Evolutionary conservation across 1,140 invertebrate species (phyloP), one percentile per base, ranked within the genome.

Genomic region (Anoplophora glabripennis): DNA sequence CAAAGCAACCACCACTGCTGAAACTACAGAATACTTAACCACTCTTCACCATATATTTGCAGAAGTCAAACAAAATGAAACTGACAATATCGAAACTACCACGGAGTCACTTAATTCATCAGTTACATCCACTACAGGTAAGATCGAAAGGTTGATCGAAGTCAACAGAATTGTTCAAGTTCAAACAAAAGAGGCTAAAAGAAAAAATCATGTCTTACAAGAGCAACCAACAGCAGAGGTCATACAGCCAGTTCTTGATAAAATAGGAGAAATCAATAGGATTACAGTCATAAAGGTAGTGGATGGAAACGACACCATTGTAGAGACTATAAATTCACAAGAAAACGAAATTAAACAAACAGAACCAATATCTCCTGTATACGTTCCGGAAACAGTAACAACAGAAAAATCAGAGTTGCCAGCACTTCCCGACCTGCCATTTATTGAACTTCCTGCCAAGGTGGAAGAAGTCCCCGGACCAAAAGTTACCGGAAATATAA

Each of bases 161-260:
- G 78, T 86, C 5, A 86, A 83, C 70, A 79, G 85, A 72, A 79
- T 85, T 56, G 82, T 85, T 1, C 83, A 86, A 75, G 80, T 86
- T 11, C 80, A 82, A 37, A 82, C 82, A 0, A 83, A 85, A 72
- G 76, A 81, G 68, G 65, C 38, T 8, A 69, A 70, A 44, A 58
- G 78, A 47, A 83, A 83, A 58, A 80, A 81, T 62, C 79, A 82
- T 66, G 78, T 79, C 34, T 77, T 76, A 33, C 71, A 79, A 3
- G 72, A 79, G 37, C 75, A 82, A 71, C 75, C 77, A 65, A 69
- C 82, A 34, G 78, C 77, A 46, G 72, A 82, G 41, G 81, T 83
- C 66, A 79, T 78, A 48, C 76, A 81, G 67, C 82, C 83, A 4
- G 79, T 78, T 8, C 67, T 84, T 2, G 81, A 85, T 67, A 83